Percentiles rank a stretch among this genome's conserved stretches.
Evolutionary conservation across 2,888 invertebrate genomes (phyloP).

Genomic region (Ephialtes manifestator): DNA sequence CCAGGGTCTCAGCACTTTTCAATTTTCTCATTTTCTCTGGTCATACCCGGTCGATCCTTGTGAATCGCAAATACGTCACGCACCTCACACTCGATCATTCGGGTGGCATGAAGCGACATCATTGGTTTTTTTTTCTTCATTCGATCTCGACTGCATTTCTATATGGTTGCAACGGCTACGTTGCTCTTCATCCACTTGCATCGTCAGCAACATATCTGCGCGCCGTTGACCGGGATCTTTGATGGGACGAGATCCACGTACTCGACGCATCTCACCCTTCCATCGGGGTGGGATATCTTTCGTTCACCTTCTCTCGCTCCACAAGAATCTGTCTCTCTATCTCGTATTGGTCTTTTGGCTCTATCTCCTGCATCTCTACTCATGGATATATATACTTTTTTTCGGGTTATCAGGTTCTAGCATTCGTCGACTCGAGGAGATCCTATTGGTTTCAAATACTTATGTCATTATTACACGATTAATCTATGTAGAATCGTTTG

Average conservation of each 20-base stretch:
- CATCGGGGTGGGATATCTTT: constrained; percentile 60
- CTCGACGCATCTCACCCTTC: constrained; percentile 68
- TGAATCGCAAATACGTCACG: constrained; percentile 16
- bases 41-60: constrained; percentile 50
- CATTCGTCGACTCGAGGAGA: not conserved
- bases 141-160: not conserved
- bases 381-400: constrained; percentile 15
- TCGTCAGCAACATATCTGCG: constrained; percentile 20
- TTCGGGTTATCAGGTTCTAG: constrained; percentile 27
- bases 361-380: constrained; percentile 30
- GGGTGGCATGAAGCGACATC: not conserved
- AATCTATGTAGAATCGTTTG: constrained; percentile 32
- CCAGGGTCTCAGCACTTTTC: constrained; percentile 72
- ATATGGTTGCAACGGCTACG: not conserved
- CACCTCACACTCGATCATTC: constrained; percentile 36
- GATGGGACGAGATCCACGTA: not conserved
- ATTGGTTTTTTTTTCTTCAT: constrained; percentile 3
- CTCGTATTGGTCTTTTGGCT: constrained; percentile 44
- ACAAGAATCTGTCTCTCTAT: constrained; percentile 14
- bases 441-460: not conserved
- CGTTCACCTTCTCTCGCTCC: constrained; percentile 26
- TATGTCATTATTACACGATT: constrained; percentile 39
- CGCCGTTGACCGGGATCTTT: constrained; percentile 49
- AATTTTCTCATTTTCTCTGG: constrained; percentile 56
- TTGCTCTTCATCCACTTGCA: constrained; percentile 42